Conservation (phyloP, 1,140 invertebrate species). For the Eupeodes corollae region DNA sequence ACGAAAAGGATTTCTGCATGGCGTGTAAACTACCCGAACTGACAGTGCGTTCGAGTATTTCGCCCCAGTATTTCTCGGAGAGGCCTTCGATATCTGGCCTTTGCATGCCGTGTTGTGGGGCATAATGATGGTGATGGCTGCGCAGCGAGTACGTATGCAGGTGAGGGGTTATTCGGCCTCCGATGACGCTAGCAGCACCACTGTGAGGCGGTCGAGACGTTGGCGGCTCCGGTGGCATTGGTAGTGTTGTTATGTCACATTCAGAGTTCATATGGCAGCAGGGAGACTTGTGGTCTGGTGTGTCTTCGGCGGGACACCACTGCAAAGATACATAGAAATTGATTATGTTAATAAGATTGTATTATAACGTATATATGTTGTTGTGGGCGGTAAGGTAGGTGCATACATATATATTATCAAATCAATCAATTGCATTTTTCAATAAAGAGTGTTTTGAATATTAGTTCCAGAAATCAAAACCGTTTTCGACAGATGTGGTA, state of each 20-base stretch:
- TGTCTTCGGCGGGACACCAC: conserved; percentile 33
- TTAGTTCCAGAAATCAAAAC: too few species aligned
- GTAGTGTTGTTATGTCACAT: conserved; percentile 33
- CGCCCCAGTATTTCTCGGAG: conserved; percentile 66
- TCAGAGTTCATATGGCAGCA: conserved; percentile 37
- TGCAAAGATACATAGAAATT: conserved; percentile 13
- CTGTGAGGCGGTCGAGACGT: conserved; percentile 24
- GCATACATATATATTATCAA: background rate
- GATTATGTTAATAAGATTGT: background rate
- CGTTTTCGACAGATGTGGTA: too few species aligned
- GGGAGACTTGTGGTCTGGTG: conserved; percentile 35
- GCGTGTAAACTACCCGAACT: conserved; percentile 55
- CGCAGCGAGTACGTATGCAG: conserved; percentile 26
- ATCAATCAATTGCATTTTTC: too few species aligned
- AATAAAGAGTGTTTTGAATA: too few species aligned
- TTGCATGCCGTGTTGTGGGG: conserved; percentile 13
- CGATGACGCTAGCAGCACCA: conserved; percentile 3
- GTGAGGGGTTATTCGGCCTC: conserved; percentile 19
- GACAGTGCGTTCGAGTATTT: conserved; percentile 58
- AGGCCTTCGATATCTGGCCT: conserved; percentile 53
- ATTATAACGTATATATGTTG: too few species aligned
- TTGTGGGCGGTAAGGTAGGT: too few species aligned
- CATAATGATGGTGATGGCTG: conserved; percentile 11
- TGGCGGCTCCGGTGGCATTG: conserved; percentile 31
- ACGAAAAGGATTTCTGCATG: conserved; percentile 42